Evolutionary conservation across 2,888 invertebrate genomes (phyloP).

Genomic region (Deilephila porcellus): DNA sequence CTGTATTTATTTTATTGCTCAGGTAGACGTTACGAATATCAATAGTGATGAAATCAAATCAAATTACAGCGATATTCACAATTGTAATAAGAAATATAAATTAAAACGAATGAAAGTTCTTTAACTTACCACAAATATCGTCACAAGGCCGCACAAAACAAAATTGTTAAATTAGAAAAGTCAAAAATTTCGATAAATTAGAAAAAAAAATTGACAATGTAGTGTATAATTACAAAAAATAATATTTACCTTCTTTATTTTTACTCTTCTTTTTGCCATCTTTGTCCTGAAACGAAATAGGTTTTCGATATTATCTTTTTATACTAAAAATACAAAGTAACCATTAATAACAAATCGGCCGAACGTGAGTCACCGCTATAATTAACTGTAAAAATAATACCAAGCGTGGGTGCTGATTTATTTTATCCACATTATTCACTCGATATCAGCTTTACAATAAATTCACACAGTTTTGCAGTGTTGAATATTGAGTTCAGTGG

Average conservation of each 20-base stretch:
- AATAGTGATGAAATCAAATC: too few relatives aligned
- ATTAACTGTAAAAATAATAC: not conserved
- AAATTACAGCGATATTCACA: too few relatives aligned
- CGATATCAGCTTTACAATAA: not conserved
- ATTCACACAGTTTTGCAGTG: not conserved
- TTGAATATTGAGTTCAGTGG: not conserved
- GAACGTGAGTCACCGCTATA: not conserved
- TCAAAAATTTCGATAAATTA: not conserved
- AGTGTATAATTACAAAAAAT: not conserved
- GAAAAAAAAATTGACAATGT: not conserved
- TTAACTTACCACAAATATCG: conserved; percentile 30
- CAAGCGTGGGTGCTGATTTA: not conserved
- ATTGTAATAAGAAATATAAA: too few relatives aligned
- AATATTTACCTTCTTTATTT: conserved; percentile 93
- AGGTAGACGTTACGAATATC: too few relatives aligned
- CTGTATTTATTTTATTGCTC: too few relatives aligned
- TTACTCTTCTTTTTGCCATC: conserved; percentile 94
- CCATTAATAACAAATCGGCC: not conserved
- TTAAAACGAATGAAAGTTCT: not conserved
- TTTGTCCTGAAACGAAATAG: conserved; percentile 88
- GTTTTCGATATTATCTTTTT: not conserved
- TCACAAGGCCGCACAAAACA: conserved; percentile 30
- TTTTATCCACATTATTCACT: not conserved
- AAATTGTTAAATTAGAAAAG: conserved; percentile 16
- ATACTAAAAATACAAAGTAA: not conserved